These are phyloP conservation scores for Drosophila elegans DNA, from an alignment of 1,140 invertebrate genomes.

Conservation along the genomic window DNA sequence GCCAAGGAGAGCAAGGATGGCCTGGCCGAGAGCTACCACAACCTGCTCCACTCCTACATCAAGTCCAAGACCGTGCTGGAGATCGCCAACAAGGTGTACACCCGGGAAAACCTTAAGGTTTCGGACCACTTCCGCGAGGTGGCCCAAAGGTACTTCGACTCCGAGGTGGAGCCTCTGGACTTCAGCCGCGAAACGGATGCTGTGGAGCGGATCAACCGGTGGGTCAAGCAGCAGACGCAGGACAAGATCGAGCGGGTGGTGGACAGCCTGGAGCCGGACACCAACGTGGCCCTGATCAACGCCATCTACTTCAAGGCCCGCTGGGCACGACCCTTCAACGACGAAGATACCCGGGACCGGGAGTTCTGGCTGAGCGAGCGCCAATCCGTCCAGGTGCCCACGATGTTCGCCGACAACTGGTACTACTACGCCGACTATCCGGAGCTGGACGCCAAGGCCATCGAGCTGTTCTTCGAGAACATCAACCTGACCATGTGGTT, in stretches of 20 bases:
- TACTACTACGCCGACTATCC: slow-evolving; percentile 86
- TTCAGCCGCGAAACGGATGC: slow-evolving; percentile 85
- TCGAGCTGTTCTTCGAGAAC: slow-evolving; percentile 87
- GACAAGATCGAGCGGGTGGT: slow-evolving; percentile 88
- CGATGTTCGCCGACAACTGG: slow-evolving; percentile 86
- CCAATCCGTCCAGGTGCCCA: slow-evolving; percentile 85
- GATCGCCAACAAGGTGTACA: slow-evolving; percentile 81
- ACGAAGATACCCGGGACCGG: slow-evolving; percentile 85
- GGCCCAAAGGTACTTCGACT: slow-evolving; percentile 75
- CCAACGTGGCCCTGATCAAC: slow-evolving; percentile 87
- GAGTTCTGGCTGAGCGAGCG: slow-evolving; percentile 86
- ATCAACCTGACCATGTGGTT: slow-evolving; percentile 87
- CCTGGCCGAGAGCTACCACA: slow-evolving; percentile 74
- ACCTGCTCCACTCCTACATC: slow-evolving; percentile 75
- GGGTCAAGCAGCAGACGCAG: slow-evolving; percentile 88
- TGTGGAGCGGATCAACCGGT: slow-evolving; percentile 87
- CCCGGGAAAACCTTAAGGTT: slow-evolving; percentile 66
- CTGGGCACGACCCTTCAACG: slow-evolving; percentile 88
- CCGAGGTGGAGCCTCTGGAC: slow-evolving; percentile 86
- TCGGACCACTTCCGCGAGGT: slow-evolving; percentile 67
- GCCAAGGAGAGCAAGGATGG: slow-evolving; percentile 77
- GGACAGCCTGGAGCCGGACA: slow-evolving; percentile 80
- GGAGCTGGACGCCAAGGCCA: slow-evolving; percentile 85
- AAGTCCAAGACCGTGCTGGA: slow-evolving; percentile 80
- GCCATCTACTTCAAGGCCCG: slow-evolving; percentile 91